These are phyloP conservation scores for Semicossyphus pulcher DNA, from an alignment of 2,113 vertebrate genomes.

Conservation along the genomic window DNA sequence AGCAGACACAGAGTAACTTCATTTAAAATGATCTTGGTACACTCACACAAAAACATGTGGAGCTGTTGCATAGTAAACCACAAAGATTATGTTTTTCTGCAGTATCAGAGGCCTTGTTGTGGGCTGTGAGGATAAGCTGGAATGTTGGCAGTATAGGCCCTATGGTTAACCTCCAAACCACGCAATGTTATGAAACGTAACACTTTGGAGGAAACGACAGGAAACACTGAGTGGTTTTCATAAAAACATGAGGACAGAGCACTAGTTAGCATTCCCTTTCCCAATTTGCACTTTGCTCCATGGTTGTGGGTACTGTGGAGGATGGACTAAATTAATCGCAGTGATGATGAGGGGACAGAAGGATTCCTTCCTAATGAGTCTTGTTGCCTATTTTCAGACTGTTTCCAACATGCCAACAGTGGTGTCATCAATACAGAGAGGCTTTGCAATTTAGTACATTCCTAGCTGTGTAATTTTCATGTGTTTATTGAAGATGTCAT, in stretches of 20 bases:
- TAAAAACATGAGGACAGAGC: constrained; percentile 1
- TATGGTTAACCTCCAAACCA: constrained; percentile 11
- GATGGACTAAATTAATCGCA: constrained; percentile 22
- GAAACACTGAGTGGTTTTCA: constrained; percentile 36
- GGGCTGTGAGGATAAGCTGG: constrained; percentile 25
- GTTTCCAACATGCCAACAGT: constrained; percentile 52
- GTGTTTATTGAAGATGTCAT: too few species aligned
- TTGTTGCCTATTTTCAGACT: constrained; percentile 47
- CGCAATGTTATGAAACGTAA: constrained; percentile 28
- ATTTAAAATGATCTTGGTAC: too few species aligned
- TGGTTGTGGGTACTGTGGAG: constrained; percentile 18
- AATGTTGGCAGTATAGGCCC: background rate
- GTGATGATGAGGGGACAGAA: constrained; percentile 19
- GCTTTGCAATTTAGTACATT: constrained; percentile 43
- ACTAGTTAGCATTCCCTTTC: constrained; percentile 15
- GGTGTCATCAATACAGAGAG: constrained; percentile 47
- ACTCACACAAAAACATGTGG: background rate
- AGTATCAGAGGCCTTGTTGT: constrained; percentile 20
- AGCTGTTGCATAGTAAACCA: background rate
- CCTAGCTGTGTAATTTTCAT: too few species aligned
- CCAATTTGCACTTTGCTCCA: constrained; percentile 15
- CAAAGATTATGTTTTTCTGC: background rate
- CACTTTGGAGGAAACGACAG: constrained; percentile 13
- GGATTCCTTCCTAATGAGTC: constrained; percentile 59
- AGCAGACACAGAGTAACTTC: too few species aligned